phyloP scores from a whole-genome alignment of 1,140 invertebrate species.

The Pseudomyrmex gracilis region DNA sequence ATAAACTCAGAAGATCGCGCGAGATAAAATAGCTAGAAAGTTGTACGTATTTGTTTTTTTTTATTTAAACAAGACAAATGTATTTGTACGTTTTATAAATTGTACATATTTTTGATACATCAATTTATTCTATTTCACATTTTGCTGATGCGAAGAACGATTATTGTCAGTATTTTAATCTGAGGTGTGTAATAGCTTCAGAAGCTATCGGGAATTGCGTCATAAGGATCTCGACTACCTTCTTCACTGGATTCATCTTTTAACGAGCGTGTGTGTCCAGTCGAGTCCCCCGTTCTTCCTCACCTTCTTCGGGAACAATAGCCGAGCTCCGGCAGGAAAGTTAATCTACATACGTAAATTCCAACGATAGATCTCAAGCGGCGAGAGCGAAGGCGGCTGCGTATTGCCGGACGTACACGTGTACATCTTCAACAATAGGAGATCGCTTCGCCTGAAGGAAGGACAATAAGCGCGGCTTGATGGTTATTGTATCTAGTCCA shows the following conservation, averaged over 20 bases:
- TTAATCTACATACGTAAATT: constrained; percentile 83
- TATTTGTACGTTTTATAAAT: not conserved
- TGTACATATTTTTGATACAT: not conserved
- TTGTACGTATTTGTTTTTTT: not conserved
- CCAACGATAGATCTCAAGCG: constrained; percentile 81
- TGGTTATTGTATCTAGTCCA: constrained; percentile 82
- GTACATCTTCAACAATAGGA: constrained; percentile 77
- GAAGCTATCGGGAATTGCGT: constrained; percentile 17
- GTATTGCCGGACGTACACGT: constrained; percentile 70
- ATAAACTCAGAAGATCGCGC: not conserved
- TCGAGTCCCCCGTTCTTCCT: constrained; percentile 57
- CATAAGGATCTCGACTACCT: constrained; percentile 60
- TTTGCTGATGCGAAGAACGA: not conserved
- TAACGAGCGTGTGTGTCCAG: constrained; percentile 67
- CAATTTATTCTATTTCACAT: not conserved
- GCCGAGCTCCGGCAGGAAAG: constrained; percentile 67
- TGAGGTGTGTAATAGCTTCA: not conserved
- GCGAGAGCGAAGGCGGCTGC: constrained; percentile 64
- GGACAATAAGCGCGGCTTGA: constrained; percentile 82
- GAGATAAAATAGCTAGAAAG: no score
- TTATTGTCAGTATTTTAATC: not conserved
- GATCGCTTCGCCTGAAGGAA: constrained; percentile 69
- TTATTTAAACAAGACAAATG: not conserved
- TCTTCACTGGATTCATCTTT: constrained; percentile 54
- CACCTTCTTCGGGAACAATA: constrained; percentile 78